Evolutionary conservation across 2,888 invertebrate species (phyloP).

Genomic region (Plutella xylostella): DNA sequence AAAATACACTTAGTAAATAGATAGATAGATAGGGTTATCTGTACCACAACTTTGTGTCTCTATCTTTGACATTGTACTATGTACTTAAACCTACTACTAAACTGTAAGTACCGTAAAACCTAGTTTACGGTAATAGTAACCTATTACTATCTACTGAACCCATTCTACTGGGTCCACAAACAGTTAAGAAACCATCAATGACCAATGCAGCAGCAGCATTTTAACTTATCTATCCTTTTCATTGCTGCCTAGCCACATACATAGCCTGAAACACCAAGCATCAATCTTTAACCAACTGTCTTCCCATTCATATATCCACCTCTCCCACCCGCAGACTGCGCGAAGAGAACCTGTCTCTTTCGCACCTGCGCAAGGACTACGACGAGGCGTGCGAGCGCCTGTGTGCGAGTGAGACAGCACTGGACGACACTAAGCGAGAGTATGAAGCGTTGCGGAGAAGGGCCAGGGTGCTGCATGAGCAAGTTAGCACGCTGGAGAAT

Average conservation of each 20-base stretch:
- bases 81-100: background rate
- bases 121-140: too few species aligned
- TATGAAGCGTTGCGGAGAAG: conserved; percentile 29
- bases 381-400: conserved; percentile 50
- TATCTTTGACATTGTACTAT: too few species aligned
- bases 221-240: too few species aligned
- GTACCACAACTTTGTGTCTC: too few species aligned
- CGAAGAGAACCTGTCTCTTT: conserved; percentile 42
- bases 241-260: background rate
- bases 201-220: too few species aligned
- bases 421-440: conserved; percentile 33
- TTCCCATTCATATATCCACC: too few species aligned
- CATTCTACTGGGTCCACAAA: background rate
- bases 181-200: background rate
- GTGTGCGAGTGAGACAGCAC: conserved; percentile 30
- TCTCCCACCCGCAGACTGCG: conserved; percentile 32
- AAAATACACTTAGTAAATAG: too few species aligned
- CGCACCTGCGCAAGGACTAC: conserved; percentile 39
- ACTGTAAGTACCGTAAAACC: too few species aligned
- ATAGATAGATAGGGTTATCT: too few species aligned
- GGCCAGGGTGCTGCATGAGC: conserved; percentile 25
- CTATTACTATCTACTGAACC: background rate
- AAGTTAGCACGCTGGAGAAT: conserved; percentile 31
- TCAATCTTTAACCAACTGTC: too few species aligned
- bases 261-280: background rate